Conservation (phyloP, 2,797 vertebrate species). For the Hydrophis major region DNA sequence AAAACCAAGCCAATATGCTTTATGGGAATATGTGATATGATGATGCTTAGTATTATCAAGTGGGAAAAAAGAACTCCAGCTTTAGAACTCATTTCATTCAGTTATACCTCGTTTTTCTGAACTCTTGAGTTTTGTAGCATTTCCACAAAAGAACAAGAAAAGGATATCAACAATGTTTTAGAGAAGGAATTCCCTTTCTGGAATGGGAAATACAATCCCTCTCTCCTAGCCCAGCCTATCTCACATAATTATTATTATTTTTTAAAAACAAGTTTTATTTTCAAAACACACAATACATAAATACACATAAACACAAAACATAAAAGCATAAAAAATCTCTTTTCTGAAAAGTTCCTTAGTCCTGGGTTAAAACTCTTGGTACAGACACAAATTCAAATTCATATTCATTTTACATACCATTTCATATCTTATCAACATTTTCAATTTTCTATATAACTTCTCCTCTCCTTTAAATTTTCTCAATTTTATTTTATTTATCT, state of each 20-base stretch:
- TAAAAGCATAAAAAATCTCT: no score
- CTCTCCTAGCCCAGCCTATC: not conserved
- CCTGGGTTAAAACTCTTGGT: no score
- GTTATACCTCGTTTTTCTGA: not conserved
- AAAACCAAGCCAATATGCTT: not conserved
- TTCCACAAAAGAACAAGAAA: not conserved
- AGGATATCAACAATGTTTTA: not conserved
- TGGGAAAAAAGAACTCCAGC: not conserved
- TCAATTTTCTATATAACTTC: no score
- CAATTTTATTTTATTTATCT: no score
- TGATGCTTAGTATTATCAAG: not conserved
- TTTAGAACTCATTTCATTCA: not conserved
- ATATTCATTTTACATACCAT: no score
- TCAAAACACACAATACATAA: no score
- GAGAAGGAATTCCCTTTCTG: not conserved
- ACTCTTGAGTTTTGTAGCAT: not conserved
- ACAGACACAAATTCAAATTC: no score
- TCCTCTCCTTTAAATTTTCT: no score
- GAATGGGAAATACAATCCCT: not conserved
- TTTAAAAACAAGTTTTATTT: no score
- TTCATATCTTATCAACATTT: no score
- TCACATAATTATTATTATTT: not conserved
- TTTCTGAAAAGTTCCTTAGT: no score
- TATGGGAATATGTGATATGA: not conserved
- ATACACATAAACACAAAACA: no score